Base-by-base conservation (phyloP, 2,797 vertebrate genomes). In the Ciconia nigra region DNA sequence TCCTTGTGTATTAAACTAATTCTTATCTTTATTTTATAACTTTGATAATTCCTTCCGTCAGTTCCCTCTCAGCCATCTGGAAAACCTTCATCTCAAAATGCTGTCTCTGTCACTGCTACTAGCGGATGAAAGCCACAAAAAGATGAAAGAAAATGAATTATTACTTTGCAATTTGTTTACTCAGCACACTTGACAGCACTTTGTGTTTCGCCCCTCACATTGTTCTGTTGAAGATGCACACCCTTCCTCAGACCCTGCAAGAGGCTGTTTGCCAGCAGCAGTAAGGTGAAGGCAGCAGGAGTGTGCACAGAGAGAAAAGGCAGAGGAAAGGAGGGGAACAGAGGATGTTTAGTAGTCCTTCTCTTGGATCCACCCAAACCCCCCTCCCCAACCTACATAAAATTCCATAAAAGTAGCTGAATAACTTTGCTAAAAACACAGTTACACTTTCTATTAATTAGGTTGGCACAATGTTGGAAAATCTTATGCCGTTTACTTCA, bases 141-240 rank as follows among this genome's bases (percentile, higher is more conserved):
- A 95, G 94, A 97, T 94, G 88, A 96, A 97, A 97, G 93, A 90
- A 89, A 91, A 91, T 74, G 17, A 81, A 94, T 93, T 83, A 94
- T 74, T 80, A 74, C 67, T 95, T 85, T 44, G 52, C 79, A 87
- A 90, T 93, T 61, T 97, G 94, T 97, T 97, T 97, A 97, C 39
- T 70, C 93, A 11, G 11, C 55, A 73, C 51, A 88, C 69, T 92
- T 88, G 79, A 97, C 69, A 91, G 89, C 28, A 85, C 96, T 97
- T 95, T 91, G 79, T 91, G 89, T 89, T 91, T 89, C 73, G 87
- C 76, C 76, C 76, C 66, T 93, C 74, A 86, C 84, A 94, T 96
- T 97, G 97, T 97, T 96, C 89, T 92, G 76, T 6, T 62, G 72
- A 76, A 85, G 90, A 95, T 81, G 92, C 90, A 97, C 94, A 96